Evolutionary conservation across 2,113 vertebrate species (phyloP), one percentile per base, ranked within the genome.

Genomic region (Typhlomys cinereus): DNA sequence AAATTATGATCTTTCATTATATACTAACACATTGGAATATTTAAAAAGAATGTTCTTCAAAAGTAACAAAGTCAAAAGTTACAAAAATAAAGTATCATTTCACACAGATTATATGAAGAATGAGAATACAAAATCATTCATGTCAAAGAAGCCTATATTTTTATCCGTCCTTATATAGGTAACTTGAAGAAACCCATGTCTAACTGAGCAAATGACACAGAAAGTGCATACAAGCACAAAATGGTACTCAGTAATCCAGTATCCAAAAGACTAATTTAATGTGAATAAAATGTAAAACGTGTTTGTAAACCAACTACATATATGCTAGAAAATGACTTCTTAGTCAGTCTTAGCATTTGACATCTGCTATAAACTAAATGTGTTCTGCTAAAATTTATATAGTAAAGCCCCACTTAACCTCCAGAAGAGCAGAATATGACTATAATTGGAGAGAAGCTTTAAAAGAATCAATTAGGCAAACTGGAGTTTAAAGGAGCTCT

Each of bases 31-130:
- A 57, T 7, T 75, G 36, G 27, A 83, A 86, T 13, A 83, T 25
- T 17, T 3, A 79, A 88, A 87, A 85, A 48, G 57, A 31, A 80
- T 81, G 15, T 13, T 90, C n/a, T 80, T 80, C 3, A 88, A 83
- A 5, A 85, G 59, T 41, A 29, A 82, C 4, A 14, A 71, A 34
- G 52, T 88, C 1, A 90, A 95, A 92, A 90, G 18, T 70, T 52
- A 94, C 29, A 93, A 80, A 87, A 89, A 21, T 69, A 12, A 31
- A 87, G 4, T 81, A 59, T 29, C 74, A 88, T n/a, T 92, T 31
- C 81, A 54, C n/a, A 6, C 64, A 67, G 31, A 39, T 15, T 80
- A 5, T 79, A 54, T 61, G 76, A 95, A 92, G 50, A 88, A 62
- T 29, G 70, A 70, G 2, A 57, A 50, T 34, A 36, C 39, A 2